A percentile compares a stretch with the other conserved stretches of the same genome.
Evolutionary conservation across 2,797 vertebrate genomes (phyloP).

Genomic region (Gymnodraco acuticeps): DNA sequence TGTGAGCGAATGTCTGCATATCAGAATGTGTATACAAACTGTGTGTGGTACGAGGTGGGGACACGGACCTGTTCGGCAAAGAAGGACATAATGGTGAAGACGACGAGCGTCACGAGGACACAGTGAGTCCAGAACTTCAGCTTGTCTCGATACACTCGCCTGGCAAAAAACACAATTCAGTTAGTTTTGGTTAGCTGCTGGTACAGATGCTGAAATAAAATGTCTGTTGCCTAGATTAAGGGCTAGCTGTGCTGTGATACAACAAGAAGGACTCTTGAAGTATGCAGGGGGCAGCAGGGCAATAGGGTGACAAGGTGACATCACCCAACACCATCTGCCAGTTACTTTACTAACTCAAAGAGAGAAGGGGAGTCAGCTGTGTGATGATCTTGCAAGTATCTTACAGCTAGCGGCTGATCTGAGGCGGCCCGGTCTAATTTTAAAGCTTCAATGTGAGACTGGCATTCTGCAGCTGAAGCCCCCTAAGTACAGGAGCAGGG

Average conservation of each 20-base stretch:
- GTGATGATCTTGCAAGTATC: slow-evolving; percentile 53
- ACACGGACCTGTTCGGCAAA: slow-evolving; percentile 97
- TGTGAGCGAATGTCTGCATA: slow-evolving; percentile 3
- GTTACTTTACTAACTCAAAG: slow-evolving; percentile 40
- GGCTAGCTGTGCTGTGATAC: slow-evolving; percentile 33
- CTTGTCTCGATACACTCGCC: slow-evolving; percentile 96
- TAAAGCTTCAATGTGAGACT: slow-evolving; percentile 51
- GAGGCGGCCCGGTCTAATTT: slow-evolving; percentile 64
- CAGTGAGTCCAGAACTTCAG: slow-evolving; percentile 99
- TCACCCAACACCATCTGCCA: slow-evolving; percentile 59
- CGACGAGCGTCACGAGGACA: slow-evolving; percentile 92
- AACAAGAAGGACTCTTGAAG: slow-evolving; percentile 39
- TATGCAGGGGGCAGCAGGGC: slow-evolving; percentile 50
- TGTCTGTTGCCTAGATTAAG: background rate
- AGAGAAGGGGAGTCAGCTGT: slow-evolving; percentile 35
- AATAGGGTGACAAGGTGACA: slow-evolving; percentile 71
- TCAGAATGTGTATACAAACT: slow-evolving; percentile 26
- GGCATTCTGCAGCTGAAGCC: slow-evolving; percentile 27
- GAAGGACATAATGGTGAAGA: slow-evolving; percentile 97
- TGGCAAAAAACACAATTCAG: slow-evolving; percentile 60
- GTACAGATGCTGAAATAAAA: background rate
- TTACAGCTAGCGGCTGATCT: slow-evolving; percentile 55
- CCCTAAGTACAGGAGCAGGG: slow-evolving; percentile 35
- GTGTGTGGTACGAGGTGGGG: background rate
- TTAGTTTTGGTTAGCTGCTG: background rate